Base-by-base conservation (phyloP, 2,113 vertebrate species). In the Varanus komodoensis region DNA sequence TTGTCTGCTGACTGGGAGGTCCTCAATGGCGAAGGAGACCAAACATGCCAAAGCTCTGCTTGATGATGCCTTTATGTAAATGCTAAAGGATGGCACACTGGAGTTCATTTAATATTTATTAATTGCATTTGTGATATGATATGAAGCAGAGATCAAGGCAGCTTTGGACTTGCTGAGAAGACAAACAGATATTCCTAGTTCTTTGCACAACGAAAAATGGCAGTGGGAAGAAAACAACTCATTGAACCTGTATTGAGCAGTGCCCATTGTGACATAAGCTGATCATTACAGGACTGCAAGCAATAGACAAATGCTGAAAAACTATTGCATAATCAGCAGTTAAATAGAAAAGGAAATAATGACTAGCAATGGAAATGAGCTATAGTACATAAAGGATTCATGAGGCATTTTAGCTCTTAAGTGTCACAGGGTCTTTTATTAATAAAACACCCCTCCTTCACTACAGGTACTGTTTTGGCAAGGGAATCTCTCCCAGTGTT, bases 201-300 rank as follows among this genome's bases (percentile, higher is more conserved):
- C 25, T 61, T 69, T 71, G 64, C 74, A 64, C 68, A 71, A 27
- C 2, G 27, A 84, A 79, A 88, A 78, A 83, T 4, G 52, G 12
- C 48, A 88, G 32, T 1, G 25, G 3, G 38, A 38, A 32, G n/a
- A 8, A 50, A 74, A 32, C 9, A 73, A 81, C 52, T 38, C 67
- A 1, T 6, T 0, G 1, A 0, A n/a, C 1, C 19, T 0, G 0
- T 68, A 25, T 21, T 6, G 54, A 25, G 29, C 9, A 27, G 25
- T 68, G 90, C 32, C 32, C 80, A 38, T 80, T 57, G 69, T n/a
- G 48, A 57, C 34, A 32, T 64, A 27, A 50, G 44, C 44, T 48
- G 17, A 73, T n/a, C 69, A 64, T 17, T 80, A 44, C 34, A 64
- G 32, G 17, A 54, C 38, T 44, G 25, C 57, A 91, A 78, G 38